Evolutionary conservation across 1,140 invertebrate species (phyloP).

Genomic region (Pentalonia nigronervosa): DNA sequence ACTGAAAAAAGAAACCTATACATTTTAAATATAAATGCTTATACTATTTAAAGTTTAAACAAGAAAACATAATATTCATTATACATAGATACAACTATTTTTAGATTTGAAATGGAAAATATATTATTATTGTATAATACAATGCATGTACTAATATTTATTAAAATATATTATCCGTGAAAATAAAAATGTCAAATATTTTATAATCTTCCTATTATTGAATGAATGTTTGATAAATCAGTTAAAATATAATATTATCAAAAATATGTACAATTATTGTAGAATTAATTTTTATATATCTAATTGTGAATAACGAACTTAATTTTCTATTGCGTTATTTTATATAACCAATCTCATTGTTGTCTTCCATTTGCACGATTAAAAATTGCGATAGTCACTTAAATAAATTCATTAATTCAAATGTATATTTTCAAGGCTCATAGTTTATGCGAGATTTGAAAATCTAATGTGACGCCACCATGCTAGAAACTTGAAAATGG

Average conservation of each 20-base stretch:
- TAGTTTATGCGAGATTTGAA: background rate
- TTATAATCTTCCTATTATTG: background rate
- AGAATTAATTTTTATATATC: background rate
- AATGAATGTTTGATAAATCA: background rate
- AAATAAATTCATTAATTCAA: background rate
- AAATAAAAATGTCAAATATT: background rate
- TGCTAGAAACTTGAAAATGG: background rate
- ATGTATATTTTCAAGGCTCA: background rate
- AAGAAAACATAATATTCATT: background rate
- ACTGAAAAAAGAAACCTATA: no score
- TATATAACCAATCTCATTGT: background rate
- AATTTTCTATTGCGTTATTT: background rate
- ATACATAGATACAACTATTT: background rate
- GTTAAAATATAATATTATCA: background rate
- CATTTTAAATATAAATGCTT: no score
- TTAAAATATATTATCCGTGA: background rate
- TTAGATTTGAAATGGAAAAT: background rate
- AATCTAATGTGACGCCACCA: background rate
- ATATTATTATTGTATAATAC: background rate
- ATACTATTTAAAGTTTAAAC: no score
- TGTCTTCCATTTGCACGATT: background rate
- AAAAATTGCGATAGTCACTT: background rate
- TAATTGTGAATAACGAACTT: background rate
- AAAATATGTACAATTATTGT: background rate
- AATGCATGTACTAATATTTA: background rate